Conservation (phyloP, 1,140 invertebrate genomes). For the Oncopeltus fasciatus region DNA sequence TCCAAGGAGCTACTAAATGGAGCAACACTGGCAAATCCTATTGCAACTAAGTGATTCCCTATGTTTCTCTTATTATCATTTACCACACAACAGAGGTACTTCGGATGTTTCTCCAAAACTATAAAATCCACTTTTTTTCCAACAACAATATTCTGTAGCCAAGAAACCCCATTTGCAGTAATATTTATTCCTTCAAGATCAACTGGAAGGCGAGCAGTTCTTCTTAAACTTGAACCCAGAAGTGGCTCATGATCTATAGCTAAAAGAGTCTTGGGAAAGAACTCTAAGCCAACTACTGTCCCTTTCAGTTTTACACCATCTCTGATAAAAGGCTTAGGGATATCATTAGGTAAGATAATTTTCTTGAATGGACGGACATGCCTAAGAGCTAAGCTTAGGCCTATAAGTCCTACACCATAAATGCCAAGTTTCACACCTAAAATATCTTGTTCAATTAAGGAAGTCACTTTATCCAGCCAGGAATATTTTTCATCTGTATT, state of each 20-base stretch:
- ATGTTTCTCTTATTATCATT: constrained; percentile 13
- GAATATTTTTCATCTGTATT: too few relatives aligned
- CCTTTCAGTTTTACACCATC: constrained; percentile 17
- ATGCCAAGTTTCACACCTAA: constrained; percentile 16
- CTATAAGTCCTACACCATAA: constrained; percentile 16
- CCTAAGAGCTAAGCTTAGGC: constrained; percentile 11
- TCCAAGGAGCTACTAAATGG: constrained; percentile 12
- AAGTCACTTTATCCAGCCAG: constrained; percentile 13
- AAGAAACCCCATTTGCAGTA: constrained; percentile 17
- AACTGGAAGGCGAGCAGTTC: constrained; percentile 9
- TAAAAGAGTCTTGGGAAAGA: constrained; percentile 10
- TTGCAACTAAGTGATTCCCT: constrained; percentile 15
- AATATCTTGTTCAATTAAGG: constrained; percentile 17
- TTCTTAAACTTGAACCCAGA: neutral
- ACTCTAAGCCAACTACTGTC: constrained; percentile 15
- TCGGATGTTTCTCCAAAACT: constrained; percentile 14
- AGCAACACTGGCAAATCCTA: constrained; percentile 22
- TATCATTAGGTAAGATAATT: constrained; percentile 13
- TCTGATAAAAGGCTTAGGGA: constrained; percentile 16
- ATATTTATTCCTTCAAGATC: constrained; percentile 18
- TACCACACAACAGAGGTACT: constrained; percentile 21
- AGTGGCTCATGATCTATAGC: constrained; percentile 21
- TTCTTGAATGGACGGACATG: constrained; percentile 21
- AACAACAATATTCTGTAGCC: constrained; percentile 18
- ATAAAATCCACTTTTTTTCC: constrained; percentile 13